phyloP scores from a whole-genome alignment of 2,113 vertebrate genomes.

The Herpetotheres cachinnans region DNA sequence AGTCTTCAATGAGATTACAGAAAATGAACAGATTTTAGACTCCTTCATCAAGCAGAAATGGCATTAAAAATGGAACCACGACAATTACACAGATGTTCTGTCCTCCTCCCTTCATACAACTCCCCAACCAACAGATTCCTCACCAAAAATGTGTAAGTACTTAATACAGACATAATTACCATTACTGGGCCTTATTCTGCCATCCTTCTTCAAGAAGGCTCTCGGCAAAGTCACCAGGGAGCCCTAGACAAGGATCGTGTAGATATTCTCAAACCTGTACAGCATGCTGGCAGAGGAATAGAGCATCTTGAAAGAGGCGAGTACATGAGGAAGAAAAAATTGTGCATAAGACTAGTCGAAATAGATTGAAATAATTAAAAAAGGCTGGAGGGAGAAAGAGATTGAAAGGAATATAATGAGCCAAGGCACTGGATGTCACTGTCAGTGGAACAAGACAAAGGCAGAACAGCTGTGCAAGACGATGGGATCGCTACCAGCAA shows the following conservation, averaged over 20 bases:
- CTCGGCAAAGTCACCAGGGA: neutral
- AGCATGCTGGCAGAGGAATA: neutral
- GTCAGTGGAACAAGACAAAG: conserved; percentile 16
- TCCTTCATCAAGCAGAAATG: neutral
- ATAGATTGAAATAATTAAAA: conserved; percentile 20
- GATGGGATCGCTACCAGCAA: neutral
- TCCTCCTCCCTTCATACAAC: neutral
- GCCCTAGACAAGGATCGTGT: neutral
- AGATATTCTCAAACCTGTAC: neutral
- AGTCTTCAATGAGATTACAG: neutral
- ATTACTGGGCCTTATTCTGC: neutral
- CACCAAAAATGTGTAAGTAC: neutral
- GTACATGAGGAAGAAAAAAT: neutral
- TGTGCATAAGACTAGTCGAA: neutral
- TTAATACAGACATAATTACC: neutral
- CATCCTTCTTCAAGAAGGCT: neutral
- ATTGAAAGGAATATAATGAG: neutral
- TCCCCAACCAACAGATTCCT: neutral
- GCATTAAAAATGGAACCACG: neutral
- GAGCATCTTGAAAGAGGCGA: neutral
- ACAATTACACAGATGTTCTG: neutral
- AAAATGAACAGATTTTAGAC: neutral
- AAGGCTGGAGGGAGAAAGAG: neutral
- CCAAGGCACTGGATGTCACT: neutral
- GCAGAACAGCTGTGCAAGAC: neutral